Evolutionary conservation across 2,797 vertebrate genomes (phyloP).

Genomic region (Psittacula derbiana): DNA sequence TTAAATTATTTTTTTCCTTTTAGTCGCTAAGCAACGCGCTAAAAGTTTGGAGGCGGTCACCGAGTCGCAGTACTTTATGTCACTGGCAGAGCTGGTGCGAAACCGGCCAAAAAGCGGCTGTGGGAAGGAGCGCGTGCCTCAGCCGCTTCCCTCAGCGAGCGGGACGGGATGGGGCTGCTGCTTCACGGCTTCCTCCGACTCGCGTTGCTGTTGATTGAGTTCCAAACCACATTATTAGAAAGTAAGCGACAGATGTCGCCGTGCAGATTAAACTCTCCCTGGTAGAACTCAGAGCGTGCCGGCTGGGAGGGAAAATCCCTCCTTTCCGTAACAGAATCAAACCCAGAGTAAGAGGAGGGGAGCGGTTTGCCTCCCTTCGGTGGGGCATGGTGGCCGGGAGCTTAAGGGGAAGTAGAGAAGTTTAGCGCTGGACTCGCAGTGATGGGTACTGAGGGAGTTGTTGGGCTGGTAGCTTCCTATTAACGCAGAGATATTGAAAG

Average conservation of each 20-base stretch:
- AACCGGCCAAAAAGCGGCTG: neutral
- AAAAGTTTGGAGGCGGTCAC: conserved; percentile 1
- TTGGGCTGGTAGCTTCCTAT: neutral
- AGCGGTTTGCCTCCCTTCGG: neutral
- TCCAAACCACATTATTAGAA: conserved; percentile 63
- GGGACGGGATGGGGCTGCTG: neutral
- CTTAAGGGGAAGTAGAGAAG: neutral
- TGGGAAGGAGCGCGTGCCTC: neutral
- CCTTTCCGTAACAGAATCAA: neutral
- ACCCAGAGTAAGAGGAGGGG: neutral
- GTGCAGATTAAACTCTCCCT: conserved; percentile 58
- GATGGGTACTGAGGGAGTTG: neutral
- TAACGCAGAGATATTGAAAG: neutral
- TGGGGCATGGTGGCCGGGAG: neutral
- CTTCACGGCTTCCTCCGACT: neutral
- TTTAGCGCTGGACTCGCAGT: neutral
- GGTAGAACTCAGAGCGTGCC: conserved; percentile 13
- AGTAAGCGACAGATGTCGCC: conserved; percentile 63
- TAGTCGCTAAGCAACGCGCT: neutral
- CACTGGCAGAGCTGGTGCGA: neutral
- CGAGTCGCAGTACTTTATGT: neutral
- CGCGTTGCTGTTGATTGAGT: neutral
- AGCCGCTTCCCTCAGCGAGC: neutral
- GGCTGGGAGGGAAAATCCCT: conserved; percentile 38
- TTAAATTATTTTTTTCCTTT: neutral